Percentiles rank a stretch among this genome's conserved stretches.
Conservation (phyloP, 1,140 invertebrate species). For the Danaus plexippus region DNA sequence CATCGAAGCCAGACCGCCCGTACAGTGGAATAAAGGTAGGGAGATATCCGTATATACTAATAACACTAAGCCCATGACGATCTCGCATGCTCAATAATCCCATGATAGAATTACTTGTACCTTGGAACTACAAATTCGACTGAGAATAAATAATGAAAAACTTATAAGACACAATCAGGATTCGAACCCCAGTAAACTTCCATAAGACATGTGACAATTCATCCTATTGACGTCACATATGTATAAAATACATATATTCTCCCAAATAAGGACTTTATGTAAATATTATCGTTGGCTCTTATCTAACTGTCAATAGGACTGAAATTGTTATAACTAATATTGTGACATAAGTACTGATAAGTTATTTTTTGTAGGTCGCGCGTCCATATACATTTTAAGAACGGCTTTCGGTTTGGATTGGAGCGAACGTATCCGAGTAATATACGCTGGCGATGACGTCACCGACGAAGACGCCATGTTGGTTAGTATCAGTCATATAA, state of each 20-base stretch:
- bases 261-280: too few species aligned
- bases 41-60: not conserved
- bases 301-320: too few species aligned
- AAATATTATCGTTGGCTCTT: too few species aligned
- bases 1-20: slow-evolving; percentile 89
- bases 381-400: slow-evolving; percentile 90
- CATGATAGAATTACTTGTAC: too few species aligned
- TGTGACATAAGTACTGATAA: not conserved
- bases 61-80: not conserved
- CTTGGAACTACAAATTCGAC: too few species aligned
- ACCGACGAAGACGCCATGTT: slow-evolving; percentile 94
- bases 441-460: slow-evolving; percentile 91
- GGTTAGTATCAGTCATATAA: slow-evolving; percentile 66
- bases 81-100: too few species aligned
- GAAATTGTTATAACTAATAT: not conserved
- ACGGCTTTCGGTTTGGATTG: slow-evolving; percentile 93
- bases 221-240: too few species aligned
- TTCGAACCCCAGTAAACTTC: too few species aligned
- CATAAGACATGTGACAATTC: too few species aligned
- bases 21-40: slow-evolving; percentile 88
- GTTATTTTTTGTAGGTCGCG: slow-evolving; percentile 73
- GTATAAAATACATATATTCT: too few species aligned
- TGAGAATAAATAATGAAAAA: too few species aligned
- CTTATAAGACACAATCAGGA: too few species aligned
- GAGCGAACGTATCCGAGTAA: slow-evolving; percentile 91